phyloP scores from a whole-genome alignment of 2,113 vertebrate species.

The Ardeotis arabs region DNA sequence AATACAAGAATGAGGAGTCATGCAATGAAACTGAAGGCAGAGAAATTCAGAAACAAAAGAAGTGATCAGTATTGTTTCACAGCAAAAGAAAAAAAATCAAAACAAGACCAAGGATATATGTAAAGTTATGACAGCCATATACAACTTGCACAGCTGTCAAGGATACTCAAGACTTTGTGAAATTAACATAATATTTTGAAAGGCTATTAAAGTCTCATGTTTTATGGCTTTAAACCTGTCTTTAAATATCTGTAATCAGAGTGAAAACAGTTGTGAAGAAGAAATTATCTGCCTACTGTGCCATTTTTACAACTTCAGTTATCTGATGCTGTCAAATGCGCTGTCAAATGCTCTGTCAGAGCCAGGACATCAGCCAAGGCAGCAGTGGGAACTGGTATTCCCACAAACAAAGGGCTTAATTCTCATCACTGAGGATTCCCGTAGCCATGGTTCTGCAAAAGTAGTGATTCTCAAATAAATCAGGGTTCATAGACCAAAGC shows the following conservation, averaged over 20 bases:
- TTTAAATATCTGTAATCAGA: conserved; percentile 33
- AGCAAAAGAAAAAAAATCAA: background rate
- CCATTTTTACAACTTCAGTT: conserved; percentile 28
- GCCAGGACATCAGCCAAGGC: conserved; percentile 10
- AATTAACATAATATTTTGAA: background rate
- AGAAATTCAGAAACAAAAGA: background rate
- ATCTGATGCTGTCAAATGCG: conserved; percentile 7
- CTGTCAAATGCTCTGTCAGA: background rate
- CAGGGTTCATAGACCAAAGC: background rate
- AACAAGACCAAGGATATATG: background rate
- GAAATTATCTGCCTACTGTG: conserved; percentile 7
- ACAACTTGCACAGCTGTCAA: background rate
- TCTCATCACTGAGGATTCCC: conserved; percentile 7
- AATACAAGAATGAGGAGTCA: background rate
- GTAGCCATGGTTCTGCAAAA: background rate
- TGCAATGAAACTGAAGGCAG: background rate
- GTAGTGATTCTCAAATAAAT: conserved; percentile 12
- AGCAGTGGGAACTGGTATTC: background rate
- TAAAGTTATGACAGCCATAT: background rate
- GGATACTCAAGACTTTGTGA: background rate
- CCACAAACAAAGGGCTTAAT: conserved; percentile 15
- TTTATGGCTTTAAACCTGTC: conserved; percentile 4
- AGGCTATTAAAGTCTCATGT: background rate
- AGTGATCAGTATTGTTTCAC: background rate
- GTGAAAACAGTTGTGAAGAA: conserved; percentile 15